Evolutionary conservation across 2,888 invertebrate genomes (phyloP).

Genomic region (Cheilosia grossa): DNA sequence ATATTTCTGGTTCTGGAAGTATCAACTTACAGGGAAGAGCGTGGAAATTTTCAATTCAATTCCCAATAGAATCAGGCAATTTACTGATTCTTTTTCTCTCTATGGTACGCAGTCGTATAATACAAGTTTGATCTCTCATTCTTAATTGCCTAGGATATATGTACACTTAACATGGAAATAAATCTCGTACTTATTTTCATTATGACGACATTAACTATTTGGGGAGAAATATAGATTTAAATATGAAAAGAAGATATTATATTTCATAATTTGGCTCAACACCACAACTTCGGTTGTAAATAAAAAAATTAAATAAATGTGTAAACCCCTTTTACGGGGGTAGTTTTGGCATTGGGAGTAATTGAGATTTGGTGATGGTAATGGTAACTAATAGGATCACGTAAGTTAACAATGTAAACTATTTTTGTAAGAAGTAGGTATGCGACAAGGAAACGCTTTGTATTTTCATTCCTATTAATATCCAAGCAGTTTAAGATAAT

Average conservation of each 20-base stretch:
- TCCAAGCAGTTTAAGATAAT: no score
- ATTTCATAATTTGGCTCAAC: neutral
- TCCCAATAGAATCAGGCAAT: slow-evolving; percentile 60
- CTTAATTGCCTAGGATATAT: slow-evolving; percentile 13
- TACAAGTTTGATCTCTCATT: neutral
- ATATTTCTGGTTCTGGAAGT: slow-evolving; percentile 58
- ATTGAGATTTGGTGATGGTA: neutral
- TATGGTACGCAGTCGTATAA: slow-evolving; percentile 10
- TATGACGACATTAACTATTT: slow-evolving; percentile 37
- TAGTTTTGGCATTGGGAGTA: neutral
- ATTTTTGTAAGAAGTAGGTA: neutral
- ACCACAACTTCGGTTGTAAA: neutral
- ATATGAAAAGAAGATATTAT: neutral
- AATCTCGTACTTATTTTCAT: slow-evolving; percentile 43
- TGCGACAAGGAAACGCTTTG: neutral
- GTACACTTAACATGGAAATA: slow-evolving; percentile 12
- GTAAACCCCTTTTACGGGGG: neutral
- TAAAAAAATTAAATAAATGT: neutral
- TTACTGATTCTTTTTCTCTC: slow-evolving; percentile 59
- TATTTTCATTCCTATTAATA: no score
- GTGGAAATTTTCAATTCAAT: slow-evolving; percentile 66
- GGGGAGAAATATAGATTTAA: neutral
- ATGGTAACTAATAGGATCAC: slow-evolving; percentile 32
- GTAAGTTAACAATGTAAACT: slow-evolving; percentile 19
- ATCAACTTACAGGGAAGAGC: slow-evolving; percentile 63